Percentiles rank a stretch among this genome's conserved stretches.
phyloP scores from a whole-genome alignment of 35 echinoderm and acorn worm genomes.

The Anneissia japonica region DNA sequence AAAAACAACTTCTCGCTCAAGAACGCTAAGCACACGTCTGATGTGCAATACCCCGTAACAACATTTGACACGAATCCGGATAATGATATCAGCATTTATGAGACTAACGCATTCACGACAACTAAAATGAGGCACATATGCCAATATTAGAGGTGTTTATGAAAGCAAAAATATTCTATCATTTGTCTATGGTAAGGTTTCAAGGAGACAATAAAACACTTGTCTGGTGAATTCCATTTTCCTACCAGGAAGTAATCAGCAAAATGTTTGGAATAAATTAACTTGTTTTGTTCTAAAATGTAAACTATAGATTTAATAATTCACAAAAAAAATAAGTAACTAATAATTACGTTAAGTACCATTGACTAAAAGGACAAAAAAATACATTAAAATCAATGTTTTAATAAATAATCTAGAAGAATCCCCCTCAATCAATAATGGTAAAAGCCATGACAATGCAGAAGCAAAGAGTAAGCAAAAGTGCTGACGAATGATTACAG shows the following conservation, averaged over 20 bases:
- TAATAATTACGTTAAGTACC: neutral
- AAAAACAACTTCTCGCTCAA: neutral
- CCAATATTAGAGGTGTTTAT: neutral
- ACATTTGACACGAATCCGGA: neutral
- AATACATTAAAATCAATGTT: neutral
- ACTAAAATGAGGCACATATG: neutral
- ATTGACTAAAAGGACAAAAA: neutral
- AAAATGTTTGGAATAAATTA: no score
- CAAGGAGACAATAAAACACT: neutral
- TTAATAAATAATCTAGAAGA: neutral
- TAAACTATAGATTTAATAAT: no score
- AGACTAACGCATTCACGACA: neutral
- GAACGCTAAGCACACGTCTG: neutral
- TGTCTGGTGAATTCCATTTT: neutral
- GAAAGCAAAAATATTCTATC: neutral
- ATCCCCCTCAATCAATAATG: neutral
- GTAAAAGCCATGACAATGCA: neutral
- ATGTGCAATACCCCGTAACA: neutral
- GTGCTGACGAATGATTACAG: neutral
- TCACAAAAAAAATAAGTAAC: no score
- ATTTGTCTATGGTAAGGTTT: neutral
- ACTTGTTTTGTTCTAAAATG: no score
- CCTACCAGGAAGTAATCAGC: neutral
- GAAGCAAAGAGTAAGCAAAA: neutral
- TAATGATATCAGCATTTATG: neutral